Conservation (phyloP, 1,140 invertebrate species). For the Psilanteris sp. region DNA sequence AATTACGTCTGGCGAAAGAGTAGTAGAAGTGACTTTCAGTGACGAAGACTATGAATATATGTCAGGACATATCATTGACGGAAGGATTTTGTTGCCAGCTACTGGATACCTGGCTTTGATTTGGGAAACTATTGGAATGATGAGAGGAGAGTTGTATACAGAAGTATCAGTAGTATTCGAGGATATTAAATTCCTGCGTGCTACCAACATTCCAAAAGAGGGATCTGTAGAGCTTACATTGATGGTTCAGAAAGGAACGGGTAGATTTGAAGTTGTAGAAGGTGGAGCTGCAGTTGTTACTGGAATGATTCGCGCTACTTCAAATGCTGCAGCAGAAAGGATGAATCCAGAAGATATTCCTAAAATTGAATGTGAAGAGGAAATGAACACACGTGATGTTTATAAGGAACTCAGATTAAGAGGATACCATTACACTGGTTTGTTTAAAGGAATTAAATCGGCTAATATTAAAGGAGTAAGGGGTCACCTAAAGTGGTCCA, state of each 20-base stretch:
- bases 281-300: conserved; percentile 88
- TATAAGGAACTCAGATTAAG: conserved; percentile 95
- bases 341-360: conserved; percentile 24
- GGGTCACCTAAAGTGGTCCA: conserved; percentile 84
- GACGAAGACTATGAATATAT: conserved; percentile 88
- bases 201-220: conserved; percentile 88
- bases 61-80: conserved; percentile 92
- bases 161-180: conserved; percentile 92
- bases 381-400: conserved; percentile 86
- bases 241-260: conserved; percentile 87
- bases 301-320: conserved; percentile 83
- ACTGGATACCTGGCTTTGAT: conserved; percentile 92
- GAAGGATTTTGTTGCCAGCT: conserved; percentile 92
- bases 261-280: conserved; percentile 84
- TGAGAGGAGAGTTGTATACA: conserved; percentile 85
- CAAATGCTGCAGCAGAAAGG: conserved; percentile 75
- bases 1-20: conserved; percentile 83
- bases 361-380: conserved; percentile 59
- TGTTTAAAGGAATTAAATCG: conserved; percentile 85
- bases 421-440: conserved; percentile 93
- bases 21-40: conserved; percentile 82
- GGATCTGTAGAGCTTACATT: conserved; percentile 87
- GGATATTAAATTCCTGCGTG: conserved; percentile 90
- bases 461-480: conserved; percentile 77
- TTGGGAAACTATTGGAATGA: conserved; percentile 92